phyloP scores from a whole-genome alignment of 2,888 invertebrate genomes.

The Cryptocephalus moraei region DNA sequence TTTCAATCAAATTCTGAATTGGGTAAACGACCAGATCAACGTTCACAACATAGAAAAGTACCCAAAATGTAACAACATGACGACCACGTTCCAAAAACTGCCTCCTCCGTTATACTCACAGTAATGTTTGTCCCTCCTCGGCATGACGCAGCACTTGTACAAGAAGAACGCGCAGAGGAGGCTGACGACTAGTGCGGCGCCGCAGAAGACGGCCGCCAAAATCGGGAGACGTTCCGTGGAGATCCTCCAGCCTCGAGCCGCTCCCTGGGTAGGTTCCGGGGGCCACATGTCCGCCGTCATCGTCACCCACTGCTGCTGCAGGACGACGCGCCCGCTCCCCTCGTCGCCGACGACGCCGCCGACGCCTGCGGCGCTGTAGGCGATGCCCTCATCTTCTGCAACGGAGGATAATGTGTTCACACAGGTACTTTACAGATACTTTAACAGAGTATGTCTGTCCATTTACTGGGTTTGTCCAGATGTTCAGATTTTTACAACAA shows the following conservation, averaged over 20 bases:
- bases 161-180: slow-evolving; percentile 52
- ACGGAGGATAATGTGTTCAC: too few species aligned
- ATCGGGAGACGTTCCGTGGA: slow-evolving; percentile 40
- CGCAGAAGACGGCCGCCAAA: slow-evolving; percentile 41
- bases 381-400: neutral
- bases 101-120: slow-evolving; percentile 38
- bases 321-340: neutral
- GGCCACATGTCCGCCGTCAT: slow-evolving; percentile 45
- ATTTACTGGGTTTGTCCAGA: too few species aligned
- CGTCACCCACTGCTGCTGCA: slow-evolving; percentile 30
- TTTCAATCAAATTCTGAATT: too few species aligned
- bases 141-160: slow-evolving; percentile 61
- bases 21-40: too few species aligned
- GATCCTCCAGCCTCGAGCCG: slow-evolving; percentile 36
- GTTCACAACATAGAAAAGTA: too few species aligned
- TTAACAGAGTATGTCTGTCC: too few species aligned
- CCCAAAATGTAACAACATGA: too few species aligned
- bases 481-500: too few species aligned
- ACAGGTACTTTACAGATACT: too few species aligned
- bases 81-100: too few species aligned
- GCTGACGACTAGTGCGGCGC: slow-evolving; percentile 54
- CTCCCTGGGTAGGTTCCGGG: slow-evolving; percentile 27
- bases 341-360: neutral
- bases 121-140: slow-evolving; percentile 57
- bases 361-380: neutral